A percentile compares a stretch with the other conserved stretches of the same genome.
Conservation (phyloP, 2,797 vertebrate genomes). For the Chloroceryle amazona region DNA sequence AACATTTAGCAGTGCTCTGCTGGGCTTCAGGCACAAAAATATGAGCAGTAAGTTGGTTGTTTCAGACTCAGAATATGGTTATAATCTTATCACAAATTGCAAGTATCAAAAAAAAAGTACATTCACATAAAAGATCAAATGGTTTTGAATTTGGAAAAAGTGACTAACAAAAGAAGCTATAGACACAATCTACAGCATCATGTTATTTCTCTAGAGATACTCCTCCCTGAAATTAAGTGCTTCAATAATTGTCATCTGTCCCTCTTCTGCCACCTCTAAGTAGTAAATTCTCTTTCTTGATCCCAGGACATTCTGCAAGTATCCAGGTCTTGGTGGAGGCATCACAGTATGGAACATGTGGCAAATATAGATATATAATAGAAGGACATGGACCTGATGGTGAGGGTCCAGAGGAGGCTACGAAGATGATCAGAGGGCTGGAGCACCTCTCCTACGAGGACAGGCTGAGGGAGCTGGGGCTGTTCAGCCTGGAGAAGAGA, state of each 20-base stretch:
- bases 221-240: not conserved
- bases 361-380: not conserved
- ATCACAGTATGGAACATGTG: rapidly evolving
- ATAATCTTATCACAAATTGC: not conserved
- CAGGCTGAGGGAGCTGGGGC: too few species aligned
- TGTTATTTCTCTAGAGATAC: not conserved
- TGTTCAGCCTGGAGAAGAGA: too few species aligned
- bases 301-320: not conserved
- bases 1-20: not conserved
- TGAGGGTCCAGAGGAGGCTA: too few species aligned
- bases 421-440: too few species aligned
- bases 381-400: too few species aligned
- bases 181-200: too few species aligned
- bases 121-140: not conserved
- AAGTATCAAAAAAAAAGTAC: not conserved
- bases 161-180: not conserved
- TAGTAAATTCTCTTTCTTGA: not conserved
- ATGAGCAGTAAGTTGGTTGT: not conserved
- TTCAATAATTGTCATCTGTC: not conserved
- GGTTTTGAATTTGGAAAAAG: not conserved
- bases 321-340: not conserved
- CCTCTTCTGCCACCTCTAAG: not conserved
- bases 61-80: not conserved
- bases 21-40: not conserved
- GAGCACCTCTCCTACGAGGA: too few species aligned